Evolutionary conservation across 1,140 invertebrate species (phyloP), one percentile per base, ranked within the genome.

Genomic region (Drosophila navojoa): DNA sequence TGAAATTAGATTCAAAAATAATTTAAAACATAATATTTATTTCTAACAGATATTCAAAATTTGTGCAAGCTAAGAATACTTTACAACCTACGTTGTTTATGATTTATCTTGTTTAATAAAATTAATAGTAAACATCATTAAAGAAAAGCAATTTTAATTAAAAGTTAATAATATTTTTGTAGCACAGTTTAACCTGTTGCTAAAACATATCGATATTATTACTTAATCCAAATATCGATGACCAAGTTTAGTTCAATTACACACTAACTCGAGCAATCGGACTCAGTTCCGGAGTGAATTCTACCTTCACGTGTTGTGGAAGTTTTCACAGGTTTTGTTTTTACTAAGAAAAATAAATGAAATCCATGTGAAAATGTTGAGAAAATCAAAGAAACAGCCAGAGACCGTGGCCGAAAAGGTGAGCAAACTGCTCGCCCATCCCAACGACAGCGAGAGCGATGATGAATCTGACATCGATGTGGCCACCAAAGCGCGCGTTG

Each of bases 321-420:
- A 32, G 32, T 44, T 6, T 3, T 58, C 5, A 10, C 10, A 35
- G 29, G 1, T 38, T 49, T 52, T 64, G 2, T 55, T 60, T n/a
- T 66, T 71, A 40, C 29, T 44, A 29, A 60, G 11, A 1, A 64
- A 47, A 55, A 13, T 73, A 52, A 61, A 57, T 77, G 11, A 79
- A 64, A 52, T 53, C 4, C 13, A 16, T 13, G 32, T 19, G 29
- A 64, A 71, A 53, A 91, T 90, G 91, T 59, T 84, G 22, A 69
- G 81, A 1, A 92, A 90, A 67, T 54, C 67, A 74, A 90, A 77
- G 44, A 81, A 85, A 50, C 62, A 86, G 47, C 50, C 74, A 45
- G 52, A 77, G 63, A 89, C 78, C 1, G 76, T 91, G 29, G 89
- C 90, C 4, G 90, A 91, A 1, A 91, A 91, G 53, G 81, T 91